Evolutionary conservation across 2,797 vertebrate genomes (phyloP).

Genomic region (Pteropus rufus): DNA sequence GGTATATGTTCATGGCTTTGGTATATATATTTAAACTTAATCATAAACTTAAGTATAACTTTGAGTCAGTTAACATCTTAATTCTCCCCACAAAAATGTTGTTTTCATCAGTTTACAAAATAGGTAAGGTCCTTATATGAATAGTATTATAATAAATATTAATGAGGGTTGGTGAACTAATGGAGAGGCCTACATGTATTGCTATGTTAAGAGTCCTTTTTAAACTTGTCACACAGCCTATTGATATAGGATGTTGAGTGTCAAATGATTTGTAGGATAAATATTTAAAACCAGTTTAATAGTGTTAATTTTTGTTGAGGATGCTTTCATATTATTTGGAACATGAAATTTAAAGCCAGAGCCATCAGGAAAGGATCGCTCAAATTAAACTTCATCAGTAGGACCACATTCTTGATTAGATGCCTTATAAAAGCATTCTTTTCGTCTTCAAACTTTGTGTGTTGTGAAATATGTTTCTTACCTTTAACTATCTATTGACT

Average conservation of each 20-base stretch:
- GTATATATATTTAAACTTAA: not conserved
- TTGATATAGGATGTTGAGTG: not conserved
- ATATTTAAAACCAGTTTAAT: not conserved
- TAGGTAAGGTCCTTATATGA: not conserved
- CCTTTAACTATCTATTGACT: not conserved
- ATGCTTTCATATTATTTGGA: not conserved
- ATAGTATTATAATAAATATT: not conserved
- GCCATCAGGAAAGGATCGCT: not conserved
- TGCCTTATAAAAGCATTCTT: not conserved
- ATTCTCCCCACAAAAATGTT: not conserved
- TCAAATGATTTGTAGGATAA: not conserved
- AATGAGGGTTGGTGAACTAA: not conserved
- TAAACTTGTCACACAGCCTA: not conserved
- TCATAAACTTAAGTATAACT: not conserved
- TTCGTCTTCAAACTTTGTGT: not conserved
- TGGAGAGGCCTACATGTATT: not conserved
- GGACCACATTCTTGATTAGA: not conserved
- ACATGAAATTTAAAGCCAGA: not conserved
- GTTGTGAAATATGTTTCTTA: not conserved
- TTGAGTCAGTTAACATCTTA: not conserved
- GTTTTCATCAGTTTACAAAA: slow-evolving; percentile 35
- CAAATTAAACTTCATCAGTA: not conserved
- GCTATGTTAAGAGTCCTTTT: slow-evolving; percentile 36
- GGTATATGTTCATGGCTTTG: not conserved
- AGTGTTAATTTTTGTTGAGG: not conserved